Base-by-base conservation (phyloP, 2,113 vertebrate species). In the Chrysochloris asiatica region DNA sequence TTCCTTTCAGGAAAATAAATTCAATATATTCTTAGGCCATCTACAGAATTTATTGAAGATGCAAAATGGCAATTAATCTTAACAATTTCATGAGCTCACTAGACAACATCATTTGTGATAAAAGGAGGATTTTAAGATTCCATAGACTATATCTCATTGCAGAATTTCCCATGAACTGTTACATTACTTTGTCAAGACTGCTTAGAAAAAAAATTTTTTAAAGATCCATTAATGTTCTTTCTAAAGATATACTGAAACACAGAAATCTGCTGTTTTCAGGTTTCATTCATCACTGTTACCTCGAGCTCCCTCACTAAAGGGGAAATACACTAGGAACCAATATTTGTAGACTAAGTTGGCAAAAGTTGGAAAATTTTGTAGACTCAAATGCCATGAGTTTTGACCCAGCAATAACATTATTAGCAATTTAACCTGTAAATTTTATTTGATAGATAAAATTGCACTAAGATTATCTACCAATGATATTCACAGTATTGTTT, bases 1-100 rank as follows among this genome's bases (percentile, higher is more conserved):
- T 90, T 67, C 12, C 76, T 48, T 80, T 90, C 41, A 80, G 50
- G 79, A 83, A 65, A 33, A 78, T 17, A 59, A 63, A 83, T 56
- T 78, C 17, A 75, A 30, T 67, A 47, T n/a, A 86, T 54, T 73
- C 54, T 65, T 28, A 67, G 10, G 50, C n/a, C 36, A 71, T 76
- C 47, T 61, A 30, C 43, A 48, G 77, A 81, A 77, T 41, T 59
- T 52, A 47, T 43, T 54, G 33, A 90, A 90, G 48, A 73, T 71
- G 59, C 7, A 16, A 22, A 88, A 80, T 4, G 86, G 79, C 47
- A 83, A 80, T 59, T 92, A 79, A 92, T 50, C 88, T 63, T 72
- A 50, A 83, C 41, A 43, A 85, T 61, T 80, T 79, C 47, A 30
- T 36, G n/a, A 33, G 2, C 52, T 80, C 78, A 67, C 50, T 26